Evolutionary conservation across 1,140 invertebrate genomes (phyloP), one percentile per base, ranked within the genome.

Genomic region (Ooceraea biroi): DNA sequence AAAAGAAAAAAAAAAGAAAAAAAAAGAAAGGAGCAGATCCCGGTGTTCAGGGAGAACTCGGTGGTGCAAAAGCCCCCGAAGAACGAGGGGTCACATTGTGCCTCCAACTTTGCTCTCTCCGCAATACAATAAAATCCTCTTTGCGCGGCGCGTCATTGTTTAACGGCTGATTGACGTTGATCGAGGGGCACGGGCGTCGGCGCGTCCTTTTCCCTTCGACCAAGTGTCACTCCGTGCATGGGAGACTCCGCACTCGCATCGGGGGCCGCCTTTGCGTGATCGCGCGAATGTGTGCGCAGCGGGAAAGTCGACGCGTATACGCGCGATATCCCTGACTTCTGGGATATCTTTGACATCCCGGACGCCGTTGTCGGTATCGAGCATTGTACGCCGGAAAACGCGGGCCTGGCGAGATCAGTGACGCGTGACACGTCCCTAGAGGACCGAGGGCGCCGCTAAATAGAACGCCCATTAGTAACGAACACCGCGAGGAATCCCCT

Each of bases 101-200:
- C 78, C 87, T 78, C 30, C 77, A 91, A 92, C 91, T 91, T 92
- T 91, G 86, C 88, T 92, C 85, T 91, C 92, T 84, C 88, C 85
- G 88, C 90, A 88, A 91, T 92, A 93, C 92, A 92, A 93, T 93
- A 91, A 93, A 93, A 93, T 93, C 92, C 92, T 92, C 91, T 92
- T 93, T 92, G 90, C 89, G 83, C 83, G 90, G 71, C 90, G 90
- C 80, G 88, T 92, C 91, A 92, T 92, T 93, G 92, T 93, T 92
- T 92, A 93, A 92, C 92, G 87, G 84, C 86, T 93, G 92, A 93
- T 93, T 93, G 92, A 93, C 92, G 88, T 93, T 93, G 92, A 93
- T 92, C 92, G 92, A 92, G 92, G 92, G 92, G 92, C 83, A 63
- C 89, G 71, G 60, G 85, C 85, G 72, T 85, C 74, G 60, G 69